phyloP scores from a whole-genome alignment of 2,888 invertebrate species.

The Lymantria dispar region DNA sequence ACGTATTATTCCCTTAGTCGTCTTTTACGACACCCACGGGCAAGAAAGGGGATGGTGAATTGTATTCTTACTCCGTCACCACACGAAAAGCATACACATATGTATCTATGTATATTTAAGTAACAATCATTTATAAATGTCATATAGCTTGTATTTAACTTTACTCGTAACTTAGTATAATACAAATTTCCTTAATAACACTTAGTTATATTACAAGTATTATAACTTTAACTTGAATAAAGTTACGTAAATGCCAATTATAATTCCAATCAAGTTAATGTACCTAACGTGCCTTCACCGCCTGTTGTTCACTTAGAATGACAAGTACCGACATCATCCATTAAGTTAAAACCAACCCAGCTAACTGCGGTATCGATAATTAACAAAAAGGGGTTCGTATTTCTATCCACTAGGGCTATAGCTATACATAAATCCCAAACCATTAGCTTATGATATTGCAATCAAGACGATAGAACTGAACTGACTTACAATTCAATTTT shows the following conservation, averaged over 20 bases:
- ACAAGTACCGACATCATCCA: constrained; percentile 55
- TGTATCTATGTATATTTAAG: not conserved
- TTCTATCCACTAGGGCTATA: constrained; percentile 23
- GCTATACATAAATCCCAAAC: constrained; percentile 51
- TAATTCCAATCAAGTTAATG: constrained; percentile 58
- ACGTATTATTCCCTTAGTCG: no score
- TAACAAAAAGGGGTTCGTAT: constrained; percentile 53
- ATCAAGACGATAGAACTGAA: constrained; percentile 41
- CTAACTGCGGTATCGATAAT: constrained; percentile 46
- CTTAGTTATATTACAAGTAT: constrained; percentile 20
- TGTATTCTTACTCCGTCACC: no score
- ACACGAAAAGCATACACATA: no score
- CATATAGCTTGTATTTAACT: constrained; percentile 6
- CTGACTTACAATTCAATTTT: constrained; percentile 72
- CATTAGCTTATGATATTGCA: constrained; percentile 59
- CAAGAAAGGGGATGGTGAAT: no score
- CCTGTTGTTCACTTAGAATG: constrained; percentile 28
- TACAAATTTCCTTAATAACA: constrained; percentile 9
- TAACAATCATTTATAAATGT: not conserved
- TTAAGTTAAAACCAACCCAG: constrained; percentile 50
- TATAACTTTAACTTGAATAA: constrained; percentile 16
- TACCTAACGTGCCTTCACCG: constrained; percentile 45
- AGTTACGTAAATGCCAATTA: constrained; percentile 40
- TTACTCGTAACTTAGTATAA: constrained; percentile 10
- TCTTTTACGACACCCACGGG: no score